Base-by-base conservation (phyloP, 2,888 invertebrate genomes). In the Branchinecta sandiegonensis region DNA sequence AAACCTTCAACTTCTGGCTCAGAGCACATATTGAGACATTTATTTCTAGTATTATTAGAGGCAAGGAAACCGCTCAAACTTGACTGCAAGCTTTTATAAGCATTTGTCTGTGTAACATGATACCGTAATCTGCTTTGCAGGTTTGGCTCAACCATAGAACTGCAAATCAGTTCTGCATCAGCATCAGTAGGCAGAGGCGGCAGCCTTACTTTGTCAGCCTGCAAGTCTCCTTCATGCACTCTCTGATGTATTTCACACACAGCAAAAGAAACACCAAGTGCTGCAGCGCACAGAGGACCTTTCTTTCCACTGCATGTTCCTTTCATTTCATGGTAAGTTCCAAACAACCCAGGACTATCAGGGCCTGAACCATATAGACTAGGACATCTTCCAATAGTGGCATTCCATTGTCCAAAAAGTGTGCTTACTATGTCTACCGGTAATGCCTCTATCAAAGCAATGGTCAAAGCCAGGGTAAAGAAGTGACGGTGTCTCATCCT, bases 191-290 rank as follows among this genome's bases (percentile, higher is more conserved):
- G 14, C 17, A 56, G 56, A 14, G 56, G 11, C n/a, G 56, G 56
- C n/a, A 56, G 56, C 17, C n/a, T 17, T 14, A 56, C 17, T 8
- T 56, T n/a, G 10, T 56, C 56, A 9, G 56, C 56, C 56, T n/a
- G 14, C n/a, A 56, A 14, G 17, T 56, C 56, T 14, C 14, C 17
- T 56, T 56, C 17, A 56, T 56, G 56, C 8, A 56, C 56, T 17
- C 56, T 17, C 17, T 56, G 56, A 56, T 56, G 56, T n/a, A 56
- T 56, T 17, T 56, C 14, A 10, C 56, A 56, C 14, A 56, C 56
- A n/a, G 14, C 56, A 8, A 56, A 17, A 10, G 56, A 56, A 14
- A 56, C n/a, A 17, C 56, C 56, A n/a, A 56, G 17, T 10, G 17
- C 56, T 56, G 14, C 56, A 10, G 56, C 56, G 17, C 56, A 56